Evolutionary conservation across 1,140 invertebrate species (phyloP), one percentile per base, ranked within the genome.

Genomic region (Drosophila littoralis): DNA sequence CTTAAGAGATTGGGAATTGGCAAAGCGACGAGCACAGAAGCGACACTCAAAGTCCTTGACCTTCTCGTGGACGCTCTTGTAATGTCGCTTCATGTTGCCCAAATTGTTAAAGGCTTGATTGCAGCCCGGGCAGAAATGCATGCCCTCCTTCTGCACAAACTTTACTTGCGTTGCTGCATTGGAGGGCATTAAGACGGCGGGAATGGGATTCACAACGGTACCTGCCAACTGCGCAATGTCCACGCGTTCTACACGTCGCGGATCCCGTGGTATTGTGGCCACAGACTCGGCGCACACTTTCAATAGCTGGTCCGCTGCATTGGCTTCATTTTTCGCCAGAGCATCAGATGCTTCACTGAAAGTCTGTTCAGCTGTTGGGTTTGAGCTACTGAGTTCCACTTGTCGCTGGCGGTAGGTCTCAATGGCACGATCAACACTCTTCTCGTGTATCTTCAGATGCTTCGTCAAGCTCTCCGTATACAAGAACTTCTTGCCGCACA

Each of bases 11-110:
- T 92, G 91, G 0, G 91, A 91, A 59, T 92, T 92, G 7, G 91
- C 91, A 45, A 92, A 92, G 6, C 86, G 81, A 2, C 81, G 79
- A 1, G 85, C 61, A 64, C 91, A 92, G 60, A 73, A 92, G n/a
- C 90, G 78, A 50, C 91, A 92, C 32, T 86, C 85, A 32, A 91
- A 92, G 32, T 92, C 90, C 64, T 91, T 92, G 6, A 92, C 86
- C 52, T 91, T 92, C 40, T 91, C 85, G 35, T 92, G 91, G 6
- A 92, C 84, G 55, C 89, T 91, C 32, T 90, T 88, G 51, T 92
- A 89, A 52, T 92, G 91, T 0, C 91, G 79, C 64, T 83, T 91
- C 68, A 92, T 82, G 75, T 92, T 92, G 17, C 89, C 90, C 22
- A 83, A 61, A 40, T 89, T 91, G 48, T 91, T 92, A 15, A 92